A percentile compares a stretch with the other conserved stretches of the same genome.
These are phyloP conservation scores for Coluber constrictor DNA, from an alignment of 2,797 vertebrate species.

Conservation along the genomic window DNA sequence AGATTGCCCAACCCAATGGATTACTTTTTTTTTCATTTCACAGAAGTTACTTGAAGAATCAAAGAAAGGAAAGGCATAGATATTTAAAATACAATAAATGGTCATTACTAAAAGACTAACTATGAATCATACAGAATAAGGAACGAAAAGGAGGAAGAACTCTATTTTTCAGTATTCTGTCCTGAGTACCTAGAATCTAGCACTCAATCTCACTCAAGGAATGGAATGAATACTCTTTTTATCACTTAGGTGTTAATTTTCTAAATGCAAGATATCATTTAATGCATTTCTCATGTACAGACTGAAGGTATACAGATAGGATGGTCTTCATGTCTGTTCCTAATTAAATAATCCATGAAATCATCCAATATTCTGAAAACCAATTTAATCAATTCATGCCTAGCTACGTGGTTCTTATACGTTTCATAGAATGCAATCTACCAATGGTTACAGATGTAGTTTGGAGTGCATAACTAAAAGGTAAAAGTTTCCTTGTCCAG, in stretches of 20 bases:
- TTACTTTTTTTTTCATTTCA: background rate
- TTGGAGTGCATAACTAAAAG: background rate
- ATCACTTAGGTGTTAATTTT: background rate
- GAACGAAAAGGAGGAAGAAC: background rate
- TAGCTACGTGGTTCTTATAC: background rate
- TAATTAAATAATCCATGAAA: slow-evolving; percentile 44
- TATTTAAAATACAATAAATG: background rate
- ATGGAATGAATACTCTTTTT: background rate
- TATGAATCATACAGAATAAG: background rate
- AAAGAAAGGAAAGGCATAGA: background rate
- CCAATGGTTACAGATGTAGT: no score
- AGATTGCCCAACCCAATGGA: background rate
- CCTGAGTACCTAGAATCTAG: slow-evolving; percentile 1
- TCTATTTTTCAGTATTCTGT: background rate
- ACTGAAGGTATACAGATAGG: background rate
- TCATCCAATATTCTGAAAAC: slow-evolving; percentile 42
- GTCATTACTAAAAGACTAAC: background rate
- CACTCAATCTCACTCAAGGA: background rate
- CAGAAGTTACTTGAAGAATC: background rate
- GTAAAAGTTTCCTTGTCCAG: background rate
- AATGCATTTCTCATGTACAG: background rate
- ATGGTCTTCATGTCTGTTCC: slow-evolving; percentile 44
- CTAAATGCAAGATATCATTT: background rate
- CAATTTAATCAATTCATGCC: slow-evolving; percentile 14
- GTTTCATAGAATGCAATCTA: background rate